A percentile compares a stretch with the other conserved stretches of the same genome.
phyloP scores from a whole-genome alignment of 2,888 invertebrate species.

The Dynastes grantii region DNA sequence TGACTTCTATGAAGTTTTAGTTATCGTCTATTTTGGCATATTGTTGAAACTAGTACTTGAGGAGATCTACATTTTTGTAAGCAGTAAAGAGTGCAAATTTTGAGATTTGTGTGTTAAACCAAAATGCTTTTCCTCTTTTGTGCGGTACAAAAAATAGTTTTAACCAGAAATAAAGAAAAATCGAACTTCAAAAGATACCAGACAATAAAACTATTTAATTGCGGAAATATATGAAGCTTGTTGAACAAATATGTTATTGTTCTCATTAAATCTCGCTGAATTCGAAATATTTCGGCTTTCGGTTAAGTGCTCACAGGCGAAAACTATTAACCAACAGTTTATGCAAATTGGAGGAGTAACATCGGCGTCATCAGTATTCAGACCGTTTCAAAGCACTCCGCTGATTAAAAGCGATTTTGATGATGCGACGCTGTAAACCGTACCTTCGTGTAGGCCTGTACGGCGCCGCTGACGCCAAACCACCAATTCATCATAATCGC shows the following conservation, averaged over 20 bases:
- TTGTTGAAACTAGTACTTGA: too few species aligned
- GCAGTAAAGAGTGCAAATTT: too few species aligned
- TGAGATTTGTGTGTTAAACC: too few species aligned
- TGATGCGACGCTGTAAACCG: conserved; percentile 59
- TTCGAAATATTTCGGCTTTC: not conserved
- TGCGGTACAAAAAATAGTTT: too few species aligned
- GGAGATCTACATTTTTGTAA: too few species aligned
- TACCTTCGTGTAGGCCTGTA: conserved; percentile 36
- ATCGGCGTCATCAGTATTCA: conserved; percentile 62
- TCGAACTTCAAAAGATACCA: too few species aligned
- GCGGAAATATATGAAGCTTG: too few species aligned
- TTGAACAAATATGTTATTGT: not conserved
- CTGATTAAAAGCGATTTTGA: conserved; percentile 64
- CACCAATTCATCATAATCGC: conserved; percentile 57
- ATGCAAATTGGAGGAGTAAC: conserved; percentile 42
- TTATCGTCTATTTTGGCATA: too few species aligned
- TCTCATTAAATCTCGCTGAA: not conserved
- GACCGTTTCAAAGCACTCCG: conserved; percentile 61
- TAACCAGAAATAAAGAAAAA: too few species aligned
- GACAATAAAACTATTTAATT: too few species aligned
- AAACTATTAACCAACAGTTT: conserved; percentile 37
- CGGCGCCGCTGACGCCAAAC: conserved; percentile 56
- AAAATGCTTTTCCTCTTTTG: too few species aligned
- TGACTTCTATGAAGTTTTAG: too few species aligned
- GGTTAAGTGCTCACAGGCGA: conserved; percentile 17